Evolutionary conservation across 2,113 vertebrate genomes (phyloP).

Genomic region (cattle (Bos taurus)): DNA sequence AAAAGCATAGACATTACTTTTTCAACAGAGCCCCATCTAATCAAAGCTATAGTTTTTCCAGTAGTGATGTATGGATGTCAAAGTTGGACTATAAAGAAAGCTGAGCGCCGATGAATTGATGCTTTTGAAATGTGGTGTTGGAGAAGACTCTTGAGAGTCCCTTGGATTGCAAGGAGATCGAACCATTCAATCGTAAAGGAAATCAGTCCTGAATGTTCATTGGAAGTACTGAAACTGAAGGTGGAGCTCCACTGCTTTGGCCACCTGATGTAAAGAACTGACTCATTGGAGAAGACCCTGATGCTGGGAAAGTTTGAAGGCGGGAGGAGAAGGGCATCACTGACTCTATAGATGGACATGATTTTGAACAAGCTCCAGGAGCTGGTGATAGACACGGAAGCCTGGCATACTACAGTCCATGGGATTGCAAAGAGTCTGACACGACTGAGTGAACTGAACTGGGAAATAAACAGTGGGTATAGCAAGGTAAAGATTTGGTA

Average conservation of each 20-base stretch:
- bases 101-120: neutral
- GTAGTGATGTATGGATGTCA: neutral
- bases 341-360: neutral
- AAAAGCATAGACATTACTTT: neutral
- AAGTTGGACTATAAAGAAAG: neutral
- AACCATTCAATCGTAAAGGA: neutral
- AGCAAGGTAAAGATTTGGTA: neutral
- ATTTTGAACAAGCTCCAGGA: neutral
- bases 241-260: neutral
- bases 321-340: neutral
- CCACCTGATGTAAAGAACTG: neutral
- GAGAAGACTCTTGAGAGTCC: neutral
- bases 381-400: neutral
- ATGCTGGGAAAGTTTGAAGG: neutral
- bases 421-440: neutral
- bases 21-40: neutral
- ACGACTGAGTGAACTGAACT: neutral
- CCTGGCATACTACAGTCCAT: neutral
- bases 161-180: neutral
- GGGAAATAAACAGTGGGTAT: neutral
- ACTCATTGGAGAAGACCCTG: neutral
- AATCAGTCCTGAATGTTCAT: neutral
- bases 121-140: neutral
- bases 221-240: neutral
- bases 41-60: neutral